Conservation (phyloP, 1,140 invertebrate species). For the Melanaphis sacchari region DNA sequence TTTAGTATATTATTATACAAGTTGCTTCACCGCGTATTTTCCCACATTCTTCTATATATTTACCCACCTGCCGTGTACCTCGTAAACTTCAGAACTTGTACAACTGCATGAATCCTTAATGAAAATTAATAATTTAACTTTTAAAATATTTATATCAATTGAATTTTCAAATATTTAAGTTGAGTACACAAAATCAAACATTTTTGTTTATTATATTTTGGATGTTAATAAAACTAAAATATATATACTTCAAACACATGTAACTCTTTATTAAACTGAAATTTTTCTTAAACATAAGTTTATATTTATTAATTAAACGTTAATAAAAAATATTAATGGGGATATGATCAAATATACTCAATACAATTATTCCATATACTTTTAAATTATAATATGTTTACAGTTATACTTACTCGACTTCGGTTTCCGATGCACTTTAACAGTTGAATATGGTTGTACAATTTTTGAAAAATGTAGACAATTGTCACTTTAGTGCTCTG, state of each 20-base stretch:
- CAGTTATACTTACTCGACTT: not conserved
- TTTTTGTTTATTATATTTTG: constrained; percentile 12
- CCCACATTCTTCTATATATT: too few species aligned
- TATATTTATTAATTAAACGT: not conserved
- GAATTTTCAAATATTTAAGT: not conserved
- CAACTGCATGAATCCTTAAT: not conserved
- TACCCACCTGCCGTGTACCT: too few species aligned
- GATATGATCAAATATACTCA: not conserved
- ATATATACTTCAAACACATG: not conserved
- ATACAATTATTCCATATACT: not conserved
- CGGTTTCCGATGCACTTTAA: not conserved
- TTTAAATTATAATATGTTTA: not conserved
- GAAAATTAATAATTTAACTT: not conserved
- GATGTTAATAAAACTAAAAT: not conserved
- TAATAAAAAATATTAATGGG: not conserved
- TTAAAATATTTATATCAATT: constrained; percentile 4
- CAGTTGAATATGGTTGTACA: not conserved
- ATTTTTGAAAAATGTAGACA: not conserved
- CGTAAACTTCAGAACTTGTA: not conserved
- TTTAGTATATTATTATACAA: not conserved
- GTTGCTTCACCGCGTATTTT: too few species aligned
- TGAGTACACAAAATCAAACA: not conserved
- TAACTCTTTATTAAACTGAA: not conserved
- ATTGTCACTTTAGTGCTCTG: not conserved
- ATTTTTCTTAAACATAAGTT: not conserved